phyloP scores from a whole-genome alignment of 2,888 invertebrate species.

The Drosophila diplacantha region DNA sequence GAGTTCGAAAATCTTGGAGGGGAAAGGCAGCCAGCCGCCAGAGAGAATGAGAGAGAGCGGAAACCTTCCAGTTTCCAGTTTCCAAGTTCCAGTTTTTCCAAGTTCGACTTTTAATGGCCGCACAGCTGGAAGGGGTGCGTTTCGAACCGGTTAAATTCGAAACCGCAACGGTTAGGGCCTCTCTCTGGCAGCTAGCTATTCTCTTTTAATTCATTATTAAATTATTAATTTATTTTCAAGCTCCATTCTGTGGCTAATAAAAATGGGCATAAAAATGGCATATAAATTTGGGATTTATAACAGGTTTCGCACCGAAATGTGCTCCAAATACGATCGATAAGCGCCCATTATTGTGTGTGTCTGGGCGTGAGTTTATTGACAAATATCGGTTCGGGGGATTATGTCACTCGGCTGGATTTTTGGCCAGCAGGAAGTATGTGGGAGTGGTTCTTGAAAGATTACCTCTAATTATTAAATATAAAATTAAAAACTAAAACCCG shows the following conservation, averaged over 20 bases:
- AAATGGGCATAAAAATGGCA: conserved; percentile 64
- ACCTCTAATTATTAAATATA: conserved; percentile 26
- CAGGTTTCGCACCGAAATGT: conserved; percentile 29
- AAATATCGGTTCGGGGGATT: conserved; percentile 18
- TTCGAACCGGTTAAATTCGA: conserved; percentile 63
- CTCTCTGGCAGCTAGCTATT: conserved; percentile 7
- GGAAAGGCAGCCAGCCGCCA: conserved; percentile 8
- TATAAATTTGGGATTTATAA: conserved; percentile 52
- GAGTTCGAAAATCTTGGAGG: conserved; percentile 35
- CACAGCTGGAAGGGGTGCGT: conserved; percentile 51
- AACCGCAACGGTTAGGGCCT: conserved; percentile 42
- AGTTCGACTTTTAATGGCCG: conserved; percentile 65
- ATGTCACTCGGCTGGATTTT: conserved; percentile 26
- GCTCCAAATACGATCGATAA: conserved; percentile 37
- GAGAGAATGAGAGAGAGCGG: conserved; percentile 4
- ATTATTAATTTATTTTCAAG: conserved; percentile 34
- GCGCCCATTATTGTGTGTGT: conserved; percentile 24
- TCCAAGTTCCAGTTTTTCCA: conserved; percentile 43
- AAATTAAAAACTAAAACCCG: not conserved
- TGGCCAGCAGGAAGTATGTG: conserved; percentile 38
- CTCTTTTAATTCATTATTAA: conserved; percentile 29
- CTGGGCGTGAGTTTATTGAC: conserved; percentile 35
- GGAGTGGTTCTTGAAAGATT: conserved; percentile 28
- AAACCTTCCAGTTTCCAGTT: conserved; percentile 9
- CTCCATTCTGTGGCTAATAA: conserved; percentile 27